Evolutionary conservation across 1,140 invertebrate species (phyloP).

Genomic region (Meloidogyne floridensis): DNA sequence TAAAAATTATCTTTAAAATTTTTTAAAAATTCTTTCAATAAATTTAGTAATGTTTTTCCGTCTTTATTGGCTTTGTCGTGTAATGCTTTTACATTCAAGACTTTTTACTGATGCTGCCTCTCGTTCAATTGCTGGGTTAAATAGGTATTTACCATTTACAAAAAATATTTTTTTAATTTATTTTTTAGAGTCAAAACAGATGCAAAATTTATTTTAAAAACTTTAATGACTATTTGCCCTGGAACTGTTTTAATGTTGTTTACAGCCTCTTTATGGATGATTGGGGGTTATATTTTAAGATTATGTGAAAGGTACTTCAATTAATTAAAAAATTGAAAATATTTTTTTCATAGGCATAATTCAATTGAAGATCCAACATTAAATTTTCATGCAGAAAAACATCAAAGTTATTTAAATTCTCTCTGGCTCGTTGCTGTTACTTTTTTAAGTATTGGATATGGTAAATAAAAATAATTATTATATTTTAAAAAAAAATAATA

Average conservation of each 20-base stretch:
- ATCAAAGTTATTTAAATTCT: conserved; percentile 63
- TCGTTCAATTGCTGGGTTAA: conserved; percentile 83
- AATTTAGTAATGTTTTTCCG: conserved; percentile 68
- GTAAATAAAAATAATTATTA: conserved; percentile 24
- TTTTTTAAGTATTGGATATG: conserved; percentile 62
- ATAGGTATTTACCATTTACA: conserved; percentile 70
- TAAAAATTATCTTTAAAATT: too few relatives aligned
- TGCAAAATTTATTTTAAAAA: conserved; percentile 97
- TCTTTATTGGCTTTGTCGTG: conserved; percentile 96
- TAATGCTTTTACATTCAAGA: conserved; percentile 74
- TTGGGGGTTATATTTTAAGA: conserved; percentile 95
- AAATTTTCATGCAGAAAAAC: conserved; percentile 45
- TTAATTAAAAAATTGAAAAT: conserved; percentile 6
- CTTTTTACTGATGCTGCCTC: conserved; percentile 95
- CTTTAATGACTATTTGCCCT: conserved; percentile 98
- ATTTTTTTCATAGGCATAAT: conserved; percentile 27
- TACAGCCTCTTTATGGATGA: conserved; percentile 90
- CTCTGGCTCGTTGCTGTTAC: conserved; percentile 65
- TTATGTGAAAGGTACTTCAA: conserved; percentile 91
- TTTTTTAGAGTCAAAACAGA: conserved; percentile 89
- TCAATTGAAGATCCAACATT: conserved; percentile 22
- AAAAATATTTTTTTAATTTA: background rate
- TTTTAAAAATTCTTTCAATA: too few relatives aligned
- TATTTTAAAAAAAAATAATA: background rate
- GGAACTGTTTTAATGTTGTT: conserved; percentile 74